These are phyloP conservation scores for Rhagonycha fulva DNA, from an alignment of 2,888 invertebrate genomes.

Conservation along the genomic window DNA sequence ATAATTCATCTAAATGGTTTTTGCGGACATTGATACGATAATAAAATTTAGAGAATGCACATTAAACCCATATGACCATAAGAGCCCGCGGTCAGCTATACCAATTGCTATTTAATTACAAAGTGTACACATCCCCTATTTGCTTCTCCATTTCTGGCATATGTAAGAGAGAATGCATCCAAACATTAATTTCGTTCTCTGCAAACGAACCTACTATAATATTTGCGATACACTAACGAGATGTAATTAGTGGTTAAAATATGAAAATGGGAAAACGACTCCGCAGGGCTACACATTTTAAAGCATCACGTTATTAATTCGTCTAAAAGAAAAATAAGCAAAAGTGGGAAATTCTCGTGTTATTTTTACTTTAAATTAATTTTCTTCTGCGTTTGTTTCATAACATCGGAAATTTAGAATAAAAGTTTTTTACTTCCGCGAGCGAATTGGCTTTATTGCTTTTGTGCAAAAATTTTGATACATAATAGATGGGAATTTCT, in stretches of 20 bases:
- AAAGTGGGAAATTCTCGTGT: neutral
- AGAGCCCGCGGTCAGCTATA: constrained; percentile 45
- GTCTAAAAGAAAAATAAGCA: neutral
- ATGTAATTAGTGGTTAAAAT: constrained; percentile 36
- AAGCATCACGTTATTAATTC: constrained; percentile 4
- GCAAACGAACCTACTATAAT: neutral
- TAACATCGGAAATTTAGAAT: neutral
- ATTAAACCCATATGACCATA: constrained; percentile 51
- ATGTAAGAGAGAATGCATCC: neutral
- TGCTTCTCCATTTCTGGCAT: constrained; percentile 1
- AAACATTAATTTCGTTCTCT: neutral
- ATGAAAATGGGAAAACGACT: constrained; percentile 25
- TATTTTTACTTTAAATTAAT: neutral
- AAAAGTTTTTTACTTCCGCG: neutral
- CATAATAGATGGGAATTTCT: too few relatives aligned
- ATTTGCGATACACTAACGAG: constrained; percentile 32
- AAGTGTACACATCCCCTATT: constrained; percentile 3
- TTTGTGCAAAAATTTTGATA: too few relatives aligned
- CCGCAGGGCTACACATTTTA: constrained; percentile 15
- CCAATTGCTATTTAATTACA: constrained; percentile 46
- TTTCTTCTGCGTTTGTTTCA: neutral
- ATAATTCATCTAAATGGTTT: constrained; percentile 40
- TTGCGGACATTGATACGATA: constrained; percentile 46
- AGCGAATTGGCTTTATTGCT: too few relatives aligned
- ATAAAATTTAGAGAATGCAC: constrained; percentile 50